Evolutionary conservation across 1,140 invertebrate genomes (phyloP).

Genomic region (Cepaea nemoralis): DNA sequence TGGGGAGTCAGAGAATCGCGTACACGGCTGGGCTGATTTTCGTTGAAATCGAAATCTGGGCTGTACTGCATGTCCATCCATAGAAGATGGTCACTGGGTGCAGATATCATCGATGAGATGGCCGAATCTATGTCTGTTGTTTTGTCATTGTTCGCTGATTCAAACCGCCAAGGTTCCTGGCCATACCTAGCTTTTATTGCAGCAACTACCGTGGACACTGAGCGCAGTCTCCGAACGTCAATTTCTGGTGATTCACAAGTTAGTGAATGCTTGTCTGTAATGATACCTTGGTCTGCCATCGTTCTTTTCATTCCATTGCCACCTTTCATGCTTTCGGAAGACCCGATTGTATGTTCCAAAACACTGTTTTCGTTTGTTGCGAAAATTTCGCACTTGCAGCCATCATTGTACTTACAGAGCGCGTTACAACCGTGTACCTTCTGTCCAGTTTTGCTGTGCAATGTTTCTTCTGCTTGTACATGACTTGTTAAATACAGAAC

Average conservation of each 20-base stretch:
- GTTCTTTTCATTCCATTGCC: background rate
- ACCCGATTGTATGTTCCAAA: background rate
- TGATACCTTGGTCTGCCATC: background rate
- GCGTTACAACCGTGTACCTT: no score
- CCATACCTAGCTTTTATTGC: background rate
- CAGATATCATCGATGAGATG: constrained; percentile 11
- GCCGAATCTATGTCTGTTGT: background rate
- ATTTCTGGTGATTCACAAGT: background rate
- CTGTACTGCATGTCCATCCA: background rate
- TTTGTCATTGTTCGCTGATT: background rate
- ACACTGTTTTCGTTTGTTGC: no score
- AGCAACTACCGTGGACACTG: background rate
- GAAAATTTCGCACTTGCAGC: no score
- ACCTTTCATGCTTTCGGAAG: background rate
- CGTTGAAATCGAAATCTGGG: background rate
- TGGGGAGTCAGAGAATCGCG: background rate
- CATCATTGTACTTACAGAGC: no score
- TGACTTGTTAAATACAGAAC: background rate
- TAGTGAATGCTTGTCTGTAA: background rate
- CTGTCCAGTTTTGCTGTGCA: no score
- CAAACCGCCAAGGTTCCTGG: background rate
- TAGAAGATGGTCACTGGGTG: background rate
- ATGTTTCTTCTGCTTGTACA: no score
- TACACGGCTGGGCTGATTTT: background rate
- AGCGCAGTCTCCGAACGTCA: background rate